Evolutionary conservation across 2,113 vertebrate species (phyloP), one percentile per base, ranked within the genome.

Genomic region (Scytalopus superciliaris): DNA sequence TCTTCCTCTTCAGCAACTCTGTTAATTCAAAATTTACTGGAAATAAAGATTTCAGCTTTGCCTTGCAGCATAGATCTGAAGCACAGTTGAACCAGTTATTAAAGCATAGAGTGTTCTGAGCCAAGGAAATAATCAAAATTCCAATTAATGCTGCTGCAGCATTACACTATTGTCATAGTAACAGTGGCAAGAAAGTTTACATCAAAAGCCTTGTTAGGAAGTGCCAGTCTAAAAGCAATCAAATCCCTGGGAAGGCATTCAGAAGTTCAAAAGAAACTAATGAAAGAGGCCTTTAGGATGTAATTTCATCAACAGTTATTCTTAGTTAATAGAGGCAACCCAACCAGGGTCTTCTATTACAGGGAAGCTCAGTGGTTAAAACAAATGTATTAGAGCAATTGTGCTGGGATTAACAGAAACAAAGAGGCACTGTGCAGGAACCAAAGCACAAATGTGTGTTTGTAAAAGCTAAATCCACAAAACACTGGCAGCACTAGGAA

Each of bases 241-340:
- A 85, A 95, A 95, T 97, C 92, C 74, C 85, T 90, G 50, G 84
- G 83, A 96, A 97, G 94, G 78, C 93, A 95, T 97, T 94, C 77
- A 37, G 74, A 94, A 95, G 91, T 97, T 97, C 93, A 97, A 97
- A 97, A 95, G 96, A 82, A 96, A 81, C 76, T 96, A 97, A 93
- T 93, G 91, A 97, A 94, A 97, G 83, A 89, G 90, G 59, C 92
- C 91, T 94, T 89, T 74, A 83, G 92, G 70, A 90, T 86, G 79
- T 85, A 86, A 88, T 95, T 89, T 85, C 75, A 75, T 59, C 76
- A 33, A 90, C 69, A 79, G 68, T 64, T 94, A 72, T 74, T 95
- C 91, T 88, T 93, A 87, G 33, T 93, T 89, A 94, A 86, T 62
- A 94, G 59, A 89, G 55, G 82, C 42, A 94, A 80, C 60, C 31